Evolutionary conservation across 2,888 invertebrate genomes (phyloP), one percentile per base, ranked within the genome.

Genomic region (Drosophila sordidula): DNA sequence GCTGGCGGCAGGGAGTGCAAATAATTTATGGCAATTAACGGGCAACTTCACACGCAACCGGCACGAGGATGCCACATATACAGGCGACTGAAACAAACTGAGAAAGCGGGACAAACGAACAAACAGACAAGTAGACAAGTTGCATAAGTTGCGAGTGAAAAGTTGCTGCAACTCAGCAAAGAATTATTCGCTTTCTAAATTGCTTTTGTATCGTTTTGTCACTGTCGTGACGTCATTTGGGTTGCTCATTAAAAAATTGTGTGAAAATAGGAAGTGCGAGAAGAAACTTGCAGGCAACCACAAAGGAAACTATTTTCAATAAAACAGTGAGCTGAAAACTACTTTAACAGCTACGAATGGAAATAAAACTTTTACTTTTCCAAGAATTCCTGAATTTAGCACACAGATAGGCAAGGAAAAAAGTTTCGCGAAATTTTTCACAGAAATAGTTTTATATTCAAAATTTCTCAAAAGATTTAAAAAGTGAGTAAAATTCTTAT

Each of bases 11-110:
- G 25, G 29, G 4, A 52, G 38, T 51, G 61, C 49, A 67, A 63
- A 74, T 82, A 85, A 85, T 85, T 87, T 85, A 85, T 80, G 85
- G 64, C 84, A 85, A 85, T 85, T 87, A 82, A 87, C 64, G 66
- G 52, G 46, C 62, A 62, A 64, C 41, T 56, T 42, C 57, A 41
- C 49, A 14, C 25, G 38, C 58, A 46, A 57, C 29, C 18, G 38
- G 52, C 41, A 57, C 8, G n/a, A 56, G 29, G 26, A 26, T 45
- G 63, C 38, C 50, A 18, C 39, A 14, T 32, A 22, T 22, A 50
- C 18, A 51, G 14, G 5, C 26, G 47, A 18, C 34, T 29, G 25
- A 51, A 16, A 18, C 34, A 29, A 44, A 36, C 32, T 36, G 26
- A 41, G 54, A 26, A 70, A 51, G 36, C 14, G 50, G 38, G 39